Evolutionary conservation across 35 echinoderm and acorn worm genomes (phyloP), one percentile per base, ranked within the genome.

Genomic region (Diadema setosum): DNA sequence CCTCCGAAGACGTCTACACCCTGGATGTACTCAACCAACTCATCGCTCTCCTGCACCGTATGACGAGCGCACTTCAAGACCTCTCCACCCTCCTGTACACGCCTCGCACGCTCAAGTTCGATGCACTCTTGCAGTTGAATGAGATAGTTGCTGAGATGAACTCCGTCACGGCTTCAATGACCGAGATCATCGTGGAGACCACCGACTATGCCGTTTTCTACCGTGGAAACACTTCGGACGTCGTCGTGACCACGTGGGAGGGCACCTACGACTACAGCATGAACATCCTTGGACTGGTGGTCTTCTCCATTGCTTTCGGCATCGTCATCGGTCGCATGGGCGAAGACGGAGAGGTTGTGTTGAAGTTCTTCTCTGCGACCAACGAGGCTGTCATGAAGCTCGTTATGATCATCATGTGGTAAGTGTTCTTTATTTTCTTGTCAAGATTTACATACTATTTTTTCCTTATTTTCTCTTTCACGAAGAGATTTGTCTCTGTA

Each of bases 261-360:
- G 93, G 85, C 21, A 64, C 74, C 24, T 95, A 92, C 43, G 93
- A 81, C 18, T 94, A 89, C 69, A 91, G 83, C 34, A 99, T 99
- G 96, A 99, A 99, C 70, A 99, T 99, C 61, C 85, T 99, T 25
- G 96, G 96, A 9, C 86, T 99, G 41, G 96, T 99, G 14, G 93
- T 94, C n/a, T 99, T 99, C 65, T 91, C 92, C 36, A 95, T 94
- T 21, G 96, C 65, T 23, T 94, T 99, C 59, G 96, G 96, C 18
- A 83, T 99, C n/a, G 89, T 85, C 26, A 37, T 99, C 12, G 96
- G 93, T 7, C 45, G 92, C 45, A 80, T 94, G 42, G 83, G 85
- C 0, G 90, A 94, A 21, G 91, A 93, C 41, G 93, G 86, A 80
- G 35, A 87, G 45, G 82, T 92, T 23, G 85, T 99, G 0, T 50